Percentiles rank a stretch among this genome's conserved stretches.
phyloP scores from a whole-genome alignment of 1,140 invertebrate species.

The silkworm (Bombyx mori) region DNA sequence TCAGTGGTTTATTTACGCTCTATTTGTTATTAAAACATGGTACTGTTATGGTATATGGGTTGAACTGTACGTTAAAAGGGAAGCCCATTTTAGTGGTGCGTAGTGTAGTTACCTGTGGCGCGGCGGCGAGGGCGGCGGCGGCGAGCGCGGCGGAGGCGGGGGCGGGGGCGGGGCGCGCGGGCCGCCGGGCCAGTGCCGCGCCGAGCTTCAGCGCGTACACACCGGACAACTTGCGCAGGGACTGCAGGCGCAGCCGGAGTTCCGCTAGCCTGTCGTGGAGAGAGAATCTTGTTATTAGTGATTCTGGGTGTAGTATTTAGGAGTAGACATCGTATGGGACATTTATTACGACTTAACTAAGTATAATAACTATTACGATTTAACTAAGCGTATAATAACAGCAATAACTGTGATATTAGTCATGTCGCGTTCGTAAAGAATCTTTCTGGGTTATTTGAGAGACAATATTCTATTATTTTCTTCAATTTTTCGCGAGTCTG shows the following conservation, averaged over 20 bases:
- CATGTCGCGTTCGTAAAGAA: no score
- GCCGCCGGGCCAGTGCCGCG: constrained; percentile 74
- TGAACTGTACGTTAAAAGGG: neutral
- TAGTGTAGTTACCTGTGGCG: constrained; percentile 32
- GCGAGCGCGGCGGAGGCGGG: constrained; percentile 30
- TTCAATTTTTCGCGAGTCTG: no score
- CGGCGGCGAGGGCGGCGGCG: constrained; percentile 14
- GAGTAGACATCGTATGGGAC: no score
- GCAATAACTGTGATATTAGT: no score
- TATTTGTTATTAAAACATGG: neutral
- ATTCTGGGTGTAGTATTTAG: no score
- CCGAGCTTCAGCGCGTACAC: constrained; percentile 85
- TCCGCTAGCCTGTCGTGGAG: constrained; percentile 73
- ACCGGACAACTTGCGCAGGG: constrained; percentile 80
- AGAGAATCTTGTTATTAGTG: no score
- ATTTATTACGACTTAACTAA: no score
- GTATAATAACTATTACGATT: no score
- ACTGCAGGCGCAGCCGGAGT: constrained; percentile 80
- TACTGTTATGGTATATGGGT: neutral
- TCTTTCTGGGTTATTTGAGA: no score
- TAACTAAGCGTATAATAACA: no score
- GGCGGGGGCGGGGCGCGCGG: constrained; percentile 14
- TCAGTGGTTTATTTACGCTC: neutral
- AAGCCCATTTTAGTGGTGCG: neutral
- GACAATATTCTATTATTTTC: no score